Evolutionary conservation across 2,113 vertebrate species (phyloP), one percentile per base, ranked within the genome.

Genomic region (Trematomus loennbergii): DNA sequence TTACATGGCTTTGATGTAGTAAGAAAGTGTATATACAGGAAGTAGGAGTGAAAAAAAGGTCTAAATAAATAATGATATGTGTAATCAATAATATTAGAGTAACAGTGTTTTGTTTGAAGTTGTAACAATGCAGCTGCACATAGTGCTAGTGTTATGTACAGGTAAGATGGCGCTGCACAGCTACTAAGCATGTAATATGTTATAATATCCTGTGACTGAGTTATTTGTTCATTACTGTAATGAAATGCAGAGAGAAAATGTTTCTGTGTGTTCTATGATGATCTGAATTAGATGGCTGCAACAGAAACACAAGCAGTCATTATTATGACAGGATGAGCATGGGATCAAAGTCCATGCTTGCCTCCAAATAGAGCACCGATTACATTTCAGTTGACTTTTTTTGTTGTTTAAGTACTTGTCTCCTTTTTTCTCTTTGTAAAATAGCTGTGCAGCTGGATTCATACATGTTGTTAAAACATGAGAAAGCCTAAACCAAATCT

Each of bases 51-150:
- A 22, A 63, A 36, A 50, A 50, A 4, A 4, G 22, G 10, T 65
- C 11, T 60, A 20, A 65, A 74, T 74, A 70, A 69, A 74, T 33
- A 22, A 70, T 60, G 36, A 49, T 40, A 50, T 45, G 22, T 59
- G 20, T 52, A 43, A 64, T 75, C 43, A 59, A 53, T 71, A 75
- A 58, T 12, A 7, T 29, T 45, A 17, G 8, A 40, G n/a, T 5
- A 10, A 40, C 36, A 40, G 36, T 9, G 36, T 7, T 40, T n/a
- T 43, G 43, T 20, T n/a, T 52, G 43, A 20, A 17, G 16, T 11
- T 40, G 36, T 6, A 8, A 40, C 5, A 40, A 18, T 52, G 60
- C 45, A 71, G 43, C 52, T 25, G 7, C 10, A 20, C 18, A 20
- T n/a, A 25, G 0, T 25, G 25, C 25, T 25, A 40, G 15, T n/a